Base-by-base conservation (phyloP, 2,888 invertebrate species). In the Drosophila robusta region DNA sequence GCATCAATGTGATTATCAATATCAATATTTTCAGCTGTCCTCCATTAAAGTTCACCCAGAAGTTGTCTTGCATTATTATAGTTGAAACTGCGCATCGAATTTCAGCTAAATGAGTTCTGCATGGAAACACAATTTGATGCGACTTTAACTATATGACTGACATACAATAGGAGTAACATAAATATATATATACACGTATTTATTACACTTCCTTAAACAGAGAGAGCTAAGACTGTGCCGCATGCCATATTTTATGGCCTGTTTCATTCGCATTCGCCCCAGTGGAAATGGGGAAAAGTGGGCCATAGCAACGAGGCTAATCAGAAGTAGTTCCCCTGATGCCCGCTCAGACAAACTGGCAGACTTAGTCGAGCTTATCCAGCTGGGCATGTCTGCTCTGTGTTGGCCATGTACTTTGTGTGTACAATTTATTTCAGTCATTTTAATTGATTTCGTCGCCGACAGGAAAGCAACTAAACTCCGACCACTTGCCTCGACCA, bases 391-490 rank as follows among this genome's bases (percentile, higher is more conserved):
- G 44, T 45, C 42, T 36, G 62, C 36, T 29, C 32, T 44, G 44
- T 49, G 50, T 24, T 34, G 34, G 32, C 16, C 41, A 26, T 72
- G 57, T 70, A 56, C 72, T 78, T 66, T 73, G 68, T 73, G 56
- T 85, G 76, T 74, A 58, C 83, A 78, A 80, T 86, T 86, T 86
- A 74, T 83, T 83, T 86, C 66, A 78, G 73, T 80, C 84, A 69
- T 87, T 85, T 89, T 89, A 85, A 85, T 85, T 85, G 85, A 89
- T 87, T 78, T 69, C 47, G 74, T 72, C 73, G 70, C 22, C 45
- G 44, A 12, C 51, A 34, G 12, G 12, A 34, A 32, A 12, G 11
- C 34, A 34, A 12, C 34, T 4, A 8, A 9, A 3, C 22, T 4
- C 22, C 3, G 0, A 22, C 22, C 4, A 34, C 36, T 3, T n/a